phyloP scores from a whole-genome alignment of 2,888 invertebrate species.

The Amiota minor region DNA sequence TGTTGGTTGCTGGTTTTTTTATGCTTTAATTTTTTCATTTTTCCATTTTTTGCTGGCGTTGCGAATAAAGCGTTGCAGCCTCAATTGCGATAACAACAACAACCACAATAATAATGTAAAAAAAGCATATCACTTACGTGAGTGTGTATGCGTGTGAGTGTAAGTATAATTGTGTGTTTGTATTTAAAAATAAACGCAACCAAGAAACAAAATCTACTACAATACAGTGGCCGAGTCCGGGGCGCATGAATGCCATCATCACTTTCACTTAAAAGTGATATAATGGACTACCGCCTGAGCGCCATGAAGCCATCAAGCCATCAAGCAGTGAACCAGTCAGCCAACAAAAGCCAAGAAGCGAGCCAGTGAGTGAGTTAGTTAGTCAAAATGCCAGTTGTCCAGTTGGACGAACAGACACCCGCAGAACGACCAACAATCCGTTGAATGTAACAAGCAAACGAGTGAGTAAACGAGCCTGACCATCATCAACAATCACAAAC shows the following conservation, averaged over 20 bases:
- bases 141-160: too few relatives aligned
- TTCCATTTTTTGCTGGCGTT: neutral
- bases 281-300: slow-evolving; percentile 61
- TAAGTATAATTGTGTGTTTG: neutral
- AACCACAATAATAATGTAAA: slow-evolving; percentile 20
- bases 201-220: slow-evolving; percentile 20
- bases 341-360: neutral
- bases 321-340: slow-evolving; percentile 35
- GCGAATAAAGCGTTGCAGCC: slow-evolving; percentile 22
- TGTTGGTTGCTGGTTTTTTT: neutral
- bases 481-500: slow-evolving; percentile 9
- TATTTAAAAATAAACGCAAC: slow-evolving; percentile 21
- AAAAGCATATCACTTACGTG: neutral
- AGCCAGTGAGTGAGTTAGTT: neutral
- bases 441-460: neutral
- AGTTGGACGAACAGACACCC: too few relatives aligned
- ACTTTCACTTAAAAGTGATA: slow-evolving; percentile 69
- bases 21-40: neutral
- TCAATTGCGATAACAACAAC: slow-evolving; percentile 18
- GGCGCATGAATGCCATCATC: slow-evolving; percentile 62
- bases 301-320: slow-evolving; percentile 14
- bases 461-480: slow-evolving; percentile 14
- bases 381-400: too few relatives aligned
- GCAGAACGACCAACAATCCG: too few relatives aligned
- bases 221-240: slow-evolving; percentile 27